Conservation (phyloP, 2,113 vertebrate genomes). For the Chascanopsetta lugubris region DNA sequence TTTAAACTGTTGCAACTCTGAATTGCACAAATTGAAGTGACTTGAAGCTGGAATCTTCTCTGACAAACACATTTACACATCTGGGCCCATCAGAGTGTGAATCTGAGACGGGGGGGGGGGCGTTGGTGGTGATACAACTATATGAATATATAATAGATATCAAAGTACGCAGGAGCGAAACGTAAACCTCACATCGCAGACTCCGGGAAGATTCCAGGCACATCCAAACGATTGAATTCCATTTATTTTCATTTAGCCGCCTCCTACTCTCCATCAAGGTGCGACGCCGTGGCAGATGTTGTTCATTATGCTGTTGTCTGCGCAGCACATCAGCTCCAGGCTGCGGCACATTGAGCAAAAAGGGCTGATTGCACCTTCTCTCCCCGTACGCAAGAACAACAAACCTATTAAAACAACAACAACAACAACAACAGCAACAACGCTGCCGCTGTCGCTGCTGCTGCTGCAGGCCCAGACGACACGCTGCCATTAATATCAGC, state of each 20-base stretch:
- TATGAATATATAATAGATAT: neutral
- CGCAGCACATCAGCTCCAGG: constrained; percentile 59
- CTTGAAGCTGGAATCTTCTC: neutral
- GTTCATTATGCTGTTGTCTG: constrained; percentile 60
- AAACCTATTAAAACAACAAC: constrained; percentile 64
- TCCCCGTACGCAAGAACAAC: constrained; percentile 63
- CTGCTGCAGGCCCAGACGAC: constrained; percentile 56
- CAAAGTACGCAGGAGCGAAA: neutral
- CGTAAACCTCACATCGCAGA: constrained; percentile 3
- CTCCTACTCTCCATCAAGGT: constrained; percentile 38
- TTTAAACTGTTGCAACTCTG: too few species aligned
- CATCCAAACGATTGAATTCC: neutral
- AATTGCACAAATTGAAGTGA: neutral
- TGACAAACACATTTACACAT: neutral
- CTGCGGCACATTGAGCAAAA: constrained; percentile 44
- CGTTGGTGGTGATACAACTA: neutral
- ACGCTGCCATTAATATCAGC: constrained; percentile 57
- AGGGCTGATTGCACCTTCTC: constrained; percentile 54
- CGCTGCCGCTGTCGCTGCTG: too few species aligned
- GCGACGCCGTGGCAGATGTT: constrained; percentile 61
- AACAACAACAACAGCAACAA: constrained; percentile 47
- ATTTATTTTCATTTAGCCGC: constrained; percentile 28
- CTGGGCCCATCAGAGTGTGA: neutral
- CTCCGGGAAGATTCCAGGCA: neutral
- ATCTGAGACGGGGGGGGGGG: neutral